Base-by-base conservation (phyloP, 2,888 invertebrate species). In the Orthosia cruda region DNA sequence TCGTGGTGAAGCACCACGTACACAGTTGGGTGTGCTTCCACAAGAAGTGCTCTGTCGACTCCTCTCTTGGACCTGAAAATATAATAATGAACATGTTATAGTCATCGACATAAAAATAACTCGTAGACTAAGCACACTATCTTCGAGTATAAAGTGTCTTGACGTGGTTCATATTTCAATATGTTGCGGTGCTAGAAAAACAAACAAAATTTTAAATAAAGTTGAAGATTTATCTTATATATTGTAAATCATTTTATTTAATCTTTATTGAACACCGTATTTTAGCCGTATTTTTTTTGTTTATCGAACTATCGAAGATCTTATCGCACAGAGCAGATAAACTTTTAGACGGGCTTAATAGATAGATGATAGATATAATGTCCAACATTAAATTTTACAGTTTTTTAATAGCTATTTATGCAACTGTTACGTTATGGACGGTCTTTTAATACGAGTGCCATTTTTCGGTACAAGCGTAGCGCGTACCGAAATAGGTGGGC, bases 41-140 rank as follows among this genome's bases (percentile, higher is more conserved):
- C 95, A 96, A 58, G 97, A 96, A 40, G 94, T 91, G 71, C 95
- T 95, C 82, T 96, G 95, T 0, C 96, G 97, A 85, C 96, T 96
- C 71, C 93, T 93, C 71, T 96, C 97, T 65, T 90, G 92, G 3
- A 97, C 95, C 97, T 97, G 86, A 77, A 85, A 79, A 84, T 86
- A 87, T 81, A 82, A 85, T 84, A 81, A 84, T 85, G 54, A 50
- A 66, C 15, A 59, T 40, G 4, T 76, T 67, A n/a, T n/a, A 66
- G 18, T 54, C 65, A 66, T 62, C 13, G 18, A 59, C 16, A 20
- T 20, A 52, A 62, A 64, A 69, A 62, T 54, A 54, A 63, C 40
- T 5, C 12, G n/a, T 45, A 7, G 16, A 40, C 11, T 40, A 50
- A 59, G 12, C 57, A 57, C 4, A 40, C 4, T 12, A 18, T 58